These are phyloP conservation scores for Himalopsyche phryganea DNA, from an alignment of 1,140 invertebrate species.

Conservation along the genomic window DNA sequence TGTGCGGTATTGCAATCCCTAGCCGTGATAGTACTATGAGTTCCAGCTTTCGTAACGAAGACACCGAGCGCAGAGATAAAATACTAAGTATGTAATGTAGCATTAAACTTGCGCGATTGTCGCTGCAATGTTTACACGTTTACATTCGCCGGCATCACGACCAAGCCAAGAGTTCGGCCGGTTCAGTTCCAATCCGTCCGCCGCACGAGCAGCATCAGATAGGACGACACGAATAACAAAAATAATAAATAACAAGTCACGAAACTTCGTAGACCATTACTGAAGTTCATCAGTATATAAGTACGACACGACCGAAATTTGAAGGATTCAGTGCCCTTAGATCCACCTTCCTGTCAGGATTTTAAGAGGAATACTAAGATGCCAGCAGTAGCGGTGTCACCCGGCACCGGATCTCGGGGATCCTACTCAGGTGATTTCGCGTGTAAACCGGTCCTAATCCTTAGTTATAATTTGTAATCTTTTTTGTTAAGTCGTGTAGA, in stretches of 20 bases:
- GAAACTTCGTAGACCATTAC: background rate
- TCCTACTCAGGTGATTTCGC: constrained; percentile 12
- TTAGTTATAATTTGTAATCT: too few relatives aligned
- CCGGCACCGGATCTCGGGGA: background rate
- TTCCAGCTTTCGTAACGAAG: too few relatives aligned
- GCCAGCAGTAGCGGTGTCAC: constrained; percentile 10
- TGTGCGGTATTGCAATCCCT: too few relatives aligned
- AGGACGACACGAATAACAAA: background rate
- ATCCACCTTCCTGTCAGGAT: background rate
- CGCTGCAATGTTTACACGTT: too few relatives aligned
- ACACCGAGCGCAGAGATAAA: too few relatives aligned
- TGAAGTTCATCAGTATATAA: too few relatives aligned
- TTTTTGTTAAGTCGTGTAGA: too few relatives aligned
- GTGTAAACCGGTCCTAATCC: too few relatives aligned
- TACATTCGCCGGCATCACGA: background rate
- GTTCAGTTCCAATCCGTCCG: background rate
- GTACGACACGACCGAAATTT: too few relatives aligned
- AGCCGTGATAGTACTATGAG: too few relatives aligned
- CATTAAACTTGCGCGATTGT: too few relatives aligned
- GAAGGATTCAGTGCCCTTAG: background rate
- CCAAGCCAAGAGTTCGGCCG: background rate
- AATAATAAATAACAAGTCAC: background rate
- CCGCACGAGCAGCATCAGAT: background rate
- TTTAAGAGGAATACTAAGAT: background rate
- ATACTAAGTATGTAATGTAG: too few relatives aligned